Percentiles rank a stretch among this genome's conserved stretches.
These are phyloP conservation scores for Seladonia tumulorum DNA, from an alignment of 2,888 invertebrate species.

Conservation along the genomic window DNA sequence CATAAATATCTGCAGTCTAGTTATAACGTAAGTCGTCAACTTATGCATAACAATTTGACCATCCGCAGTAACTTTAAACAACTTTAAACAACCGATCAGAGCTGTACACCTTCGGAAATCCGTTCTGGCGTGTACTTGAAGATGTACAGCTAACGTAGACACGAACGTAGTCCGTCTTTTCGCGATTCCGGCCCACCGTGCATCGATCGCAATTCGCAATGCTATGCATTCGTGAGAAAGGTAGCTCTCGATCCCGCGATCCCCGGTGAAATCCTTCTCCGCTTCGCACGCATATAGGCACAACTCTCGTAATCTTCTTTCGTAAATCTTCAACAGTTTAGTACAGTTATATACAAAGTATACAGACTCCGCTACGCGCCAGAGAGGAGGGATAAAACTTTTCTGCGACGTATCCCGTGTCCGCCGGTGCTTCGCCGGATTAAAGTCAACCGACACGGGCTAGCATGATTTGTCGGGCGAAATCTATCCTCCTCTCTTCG, in stretches of 20 bases:
- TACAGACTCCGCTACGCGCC: slow-evolving; percentile 68
- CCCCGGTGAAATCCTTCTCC: slow-evolving; percentile 24
- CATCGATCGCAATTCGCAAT: neutral
- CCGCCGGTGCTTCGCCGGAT: slow-evolving; percentile 16
- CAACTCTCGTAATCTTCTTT: slow-evolving; percentile 46
- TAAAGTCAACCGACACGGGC: slow-evolving; percentile 25
- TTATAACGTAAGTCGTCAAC: neutral
- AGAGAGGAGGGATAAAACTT: slow-evolving; percentile 67
- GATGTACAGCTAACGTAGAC: neutral
- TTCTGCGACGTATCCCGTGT: slow-evolving; percentile 41
- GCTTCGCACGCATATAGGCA: slow-evolving; percentile 45
- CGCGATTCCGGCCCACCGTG: neutral
- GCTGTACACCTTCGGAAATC: neutral
- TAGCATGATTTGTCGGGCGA: neutral
- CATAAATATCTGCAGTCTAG: neutral
- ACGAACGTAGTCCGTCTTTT: neutral
- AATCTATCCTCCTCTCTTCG: neutral
- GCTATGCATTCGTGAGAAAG: neutral
- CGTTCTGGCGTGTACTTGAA: neutral
- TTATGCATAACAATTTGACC: neutral
- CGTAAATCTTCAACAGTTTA: slow-evolving; percentile 52
- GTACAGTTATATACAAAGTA: slow-evolving; percentile 77
- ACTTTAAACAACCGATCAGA: neutral
- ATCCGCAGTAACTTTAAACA: neutral
- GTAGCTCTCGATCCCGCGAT: slow-evolving; percentile 37